Evolutionary conservation across 2,113 vertebrate species (phyloP).

Genomic region (Puma concolor): DNA sequence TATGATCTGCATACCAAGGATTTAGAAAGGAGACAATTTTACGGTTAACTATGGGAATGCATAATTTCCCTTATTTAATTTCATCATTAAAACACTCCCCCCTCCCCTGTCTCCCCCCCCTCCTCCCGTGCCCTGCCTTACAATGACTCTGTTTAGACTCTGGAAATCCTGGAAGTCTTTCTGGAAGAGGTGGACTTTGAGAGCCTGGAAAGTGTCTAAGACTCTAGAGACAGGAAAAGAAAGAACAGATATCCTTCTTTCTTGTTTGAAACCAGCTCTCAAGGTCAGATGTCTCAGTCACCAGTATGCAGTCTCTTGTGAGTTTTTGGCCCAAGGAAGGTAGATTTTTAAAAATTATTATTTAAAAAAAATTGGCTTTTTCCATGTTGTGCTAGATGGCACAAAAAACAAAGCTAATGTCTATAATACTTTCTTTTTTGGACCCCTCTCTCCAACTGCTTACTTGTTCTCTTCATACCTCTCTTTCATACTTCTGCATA

Average conservation of each 20-base stretch:
- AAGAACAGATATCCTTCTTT: not conserved
- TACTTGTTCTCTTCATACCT: not conserved
- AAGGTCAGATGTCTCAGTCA: not conserved
- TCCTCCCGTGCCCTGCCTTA: not conserved
- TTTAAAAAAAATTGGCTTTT: not conserved
- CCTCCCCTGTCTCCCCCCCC: not conserved
- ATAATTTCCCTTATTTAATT: not conserved
- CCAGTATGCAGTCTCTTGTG: not conserved
- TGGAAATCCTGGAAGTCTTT: constrained; percentile 15
- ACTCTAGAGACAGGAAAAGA: not conserved
- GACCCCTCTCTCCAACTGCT: not conserved
- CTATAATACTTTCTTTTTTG: not conserved
- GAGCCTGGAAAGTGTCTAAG: not conserved
- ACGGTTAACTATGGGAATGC: not conserved
- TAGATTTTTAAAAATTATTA: not conserved
- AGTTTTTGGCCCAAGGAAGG: not conserved
- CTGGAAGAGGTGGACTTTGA: not conserved
- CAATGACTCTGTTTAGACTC: not conserved
- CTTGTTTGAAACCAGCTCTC: not conserved
- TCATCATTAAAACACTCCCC: not conserved
- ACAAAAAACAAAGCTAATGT: not conserved
- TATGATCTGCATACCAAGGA: not conserved
- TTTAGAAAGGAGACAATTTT: constrained; percentile 7
- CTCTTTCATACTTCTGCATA: not conserved
- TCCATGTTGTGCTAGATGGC: not conserved